A percentile compares a stretch with the other conserved stretches of the same genome.
Evolutionary conservation across 2,888 invertebrate species (phyloP).

Genomic region (Sesia apiformis): DNA sequence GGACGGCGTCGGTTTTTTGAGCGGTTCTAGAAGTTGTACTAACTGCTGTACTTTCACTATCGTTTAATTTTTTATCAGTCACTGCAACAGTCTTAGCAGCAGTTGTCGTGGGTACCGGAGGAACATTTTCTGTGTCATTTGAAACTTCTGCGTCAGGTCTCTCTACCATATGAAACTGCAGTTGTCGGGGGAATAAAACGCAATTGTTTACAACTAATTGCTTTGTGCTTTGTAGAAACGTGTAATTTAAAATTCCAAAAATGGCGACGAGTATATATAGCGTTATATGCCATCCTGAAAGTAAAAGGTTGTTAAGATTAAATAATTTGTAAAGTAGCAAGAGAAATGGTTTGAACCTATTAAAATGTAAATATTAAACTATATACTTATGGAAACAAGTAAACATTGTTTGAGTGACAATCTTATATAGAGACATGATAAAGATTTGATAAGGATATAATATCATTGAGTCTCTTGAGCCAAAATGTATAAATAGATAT

Average conservation of each 20-base stretch:
- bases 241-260: constrained; percentile 51
- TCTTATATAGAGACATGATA: too few relatives aligned
- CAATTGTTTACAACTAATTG: constrained; percentile 45
- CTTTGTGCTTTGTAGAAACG: constrained; percentile 52
- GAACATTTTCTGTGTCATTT: background rate
- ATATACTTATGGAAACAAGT: too few relatives aligned
- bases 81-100: background rate
- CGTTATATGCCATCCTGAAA: constrained; percentile 57
- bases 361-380: too few relatives aligned
- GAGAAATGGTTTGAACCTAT: too few relatives aligned
- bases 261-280: constrained; percentile 43
- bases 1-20: constrained; percentile 20
- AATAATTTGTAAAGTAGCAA: too few relatives aligned
- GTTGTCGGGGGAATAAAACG: constrained; percentile 38
- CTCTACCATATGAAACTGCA: constrained; percentile 40
- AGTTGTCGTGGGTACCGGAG: background rate
- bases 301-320: background rate
- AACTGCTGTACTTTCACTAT: constrained; percentile 2
- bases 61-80: constrained; percentile 2
- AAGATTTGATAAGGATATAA: too few relatives aligned
- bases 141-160: constrained; percentile 8
- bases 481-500: too few relatives aligned
- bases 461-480: too few relatives aligned
- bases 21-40: constrained; percentile 10
- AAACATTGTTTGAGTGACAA: too few relatives aligned